Evolutionary conservation across 2,113 vertebrate species (phyloP).

Genomic region (Alligator mississippiensis): DNA sequence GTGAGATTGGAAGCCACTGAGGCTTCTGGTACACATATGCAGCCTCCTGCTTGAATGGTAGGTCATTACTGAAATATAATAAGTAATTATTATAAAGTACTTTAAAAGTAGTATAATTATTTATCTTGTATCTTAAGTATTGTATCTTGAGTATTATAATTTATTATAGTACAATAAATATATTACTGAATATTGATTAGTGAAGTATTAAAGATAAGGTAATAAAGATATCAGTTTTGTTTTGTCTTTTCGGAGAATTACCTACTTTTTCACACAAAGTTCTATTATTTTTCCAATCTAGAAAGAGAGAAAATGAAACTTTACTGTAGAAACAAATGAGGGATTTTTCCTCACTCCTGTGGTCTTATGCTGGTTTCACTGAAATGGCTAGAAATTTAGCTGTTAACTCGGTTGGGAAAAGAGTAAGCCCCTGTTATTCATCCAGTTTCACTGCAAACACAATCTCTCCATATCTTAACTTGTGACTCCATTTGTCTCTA

Average conservation of each 20-base stretch:
- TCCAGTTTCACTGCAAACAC: neutral
- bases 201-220: fast-evolving
- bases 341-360: neutral
- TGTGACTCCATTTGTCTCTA: neutral
- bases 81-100: no score
- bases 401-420: neutral
- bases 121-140: neutral
- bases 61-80: neutral
- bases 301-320: neutral
- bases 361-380: neutral
- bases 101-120: no score
- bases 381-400: neutral
- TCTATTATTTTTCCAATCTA: neutral
- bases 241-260: neutral
- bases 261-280: neutral
- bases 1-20: neutral
- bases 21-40: neutral
- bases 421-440: neutral
- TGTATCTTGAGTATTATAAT: fast-evolving
- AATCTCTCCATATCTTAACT: neutral
- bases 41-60: neutral
- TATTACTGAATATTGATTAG: neutral
- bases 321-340: neutral
- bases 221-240: neutral
- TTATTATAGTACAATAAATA: neutral